Evolutionary conservation across 92 coral and sea anemone species (phyloP).

Genomic region (Scolanthus callimorphus): DNA sequence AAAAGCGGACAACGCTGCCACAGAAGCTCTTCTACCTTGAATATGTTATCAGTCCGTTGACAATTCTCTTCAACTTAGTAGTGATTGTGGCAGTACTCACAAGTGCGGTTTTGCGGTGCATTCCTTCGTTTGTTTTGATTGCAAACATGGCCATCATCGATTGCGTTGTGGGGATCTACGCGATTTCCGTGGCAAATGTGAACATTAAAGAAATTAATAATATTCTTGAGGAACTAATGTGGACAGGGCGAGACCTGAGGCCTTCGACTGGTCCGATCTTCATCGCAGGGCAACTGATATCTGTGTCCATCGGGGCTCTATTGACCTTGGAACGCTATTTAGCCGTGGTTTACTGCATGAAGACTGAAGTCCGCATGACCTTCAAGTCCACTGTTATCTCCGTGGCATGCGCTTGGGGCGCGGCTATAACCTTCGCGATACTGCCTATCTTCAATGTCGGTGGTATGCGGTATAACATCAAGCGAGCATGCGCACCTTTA

Average conservation of each 20-base stretch:
- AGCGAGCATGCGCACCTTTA: slow-evolving; percentile 77
- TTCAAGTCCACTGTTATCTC: slow-evolving; percentile 34
- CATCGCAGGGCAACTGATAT: slow-evolving; percentile 62
- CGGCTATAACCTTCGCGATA: slow-evolving; percentile 40
- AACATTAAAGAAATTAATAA: slow-evolving; percentile 42
- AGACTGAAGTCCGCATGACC: slow-evolving; percentile 39
- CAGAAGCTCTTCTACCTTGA: slow-evolving; percentile 60
- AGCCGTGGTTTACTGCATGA: slow-evolving; percentile 60
- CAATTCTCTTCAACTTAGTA: slow-evolving; percentile 41
- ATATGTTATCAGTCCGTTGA: slow-evolving; percentile 59
- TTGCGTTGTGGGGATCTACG: slow-evolving; percentile 47
- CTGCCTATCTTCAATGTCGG: slow-evolving; percentile 74
- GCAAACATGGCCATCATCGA: slow-evolving; percentile 54
- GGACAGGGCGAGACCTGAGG: slow-evolving; percentile 63
- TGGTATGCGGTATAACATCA: slow-evolving; percentile 66
- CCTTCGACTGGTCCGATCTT: slow-evolving; percentile 78
- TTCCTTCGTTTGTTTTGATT: slow-evolving; percentile 58
- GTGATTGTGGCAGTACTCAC: slow-evolving; percentile 33
- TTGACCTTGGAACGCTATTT: slow-evolving; percentile 66
- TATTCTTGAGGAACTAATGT: slow-evolving; percentile 73
- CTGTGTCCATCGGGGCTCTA: slow-evolving; percentile 50
- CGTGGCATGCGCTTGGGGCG: slow-evolving; percentile 47
- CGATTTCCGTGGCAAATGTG: slow-evolving; percentile 54
- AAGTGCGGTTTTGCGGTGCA: slow-evolving; percentile 36
- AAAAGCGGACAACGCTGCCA: slow-evolving; percentile 34